Conservation (phyloP, 2,113 vertebrate genomes). For the Nesoenas mayeri region DNA sequence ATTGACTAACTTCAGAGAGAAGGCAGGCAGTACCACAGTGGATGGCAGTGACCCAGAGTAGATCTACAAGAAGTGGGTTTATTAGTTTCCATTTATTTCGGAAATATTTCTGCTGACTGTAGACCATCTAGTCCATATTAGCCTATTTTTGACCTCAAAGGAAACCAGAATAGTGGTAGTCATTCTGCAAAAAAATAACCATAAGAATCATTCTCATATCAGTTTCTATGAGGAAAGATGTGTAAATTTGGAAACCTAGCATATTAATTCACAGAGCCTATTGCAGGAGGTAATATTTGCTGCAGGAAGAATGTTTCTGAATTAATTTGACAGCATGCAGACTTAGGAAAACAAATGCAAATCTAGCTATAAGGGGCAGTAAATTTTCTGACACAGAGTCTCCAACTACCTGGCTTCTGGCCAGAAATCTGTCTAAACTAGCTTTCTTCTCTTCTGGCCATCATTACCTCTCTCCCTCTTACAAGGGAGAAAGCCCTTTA, state of each 20-base stretch:
- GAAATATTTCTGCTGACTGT: neutral
- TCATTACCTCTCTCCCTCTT: neutral
- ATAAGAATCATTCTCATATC: neutral
- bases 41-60: neutral
- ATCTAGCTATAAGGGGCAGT: neutral
- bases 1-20: neutral
- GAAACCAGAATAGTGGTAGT: neutral
- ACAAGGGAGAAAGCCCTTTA: neutral
- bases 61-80: neutral
- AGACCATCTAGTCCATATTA: neutral
- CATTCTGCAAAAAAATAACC: neutral
- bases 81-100: slow-evolving; percentile 20
- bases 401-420: neutral
- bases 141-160: neutral
- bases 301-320: neutral
- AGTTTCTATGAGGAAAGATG: neutral
- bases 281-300: neutral
- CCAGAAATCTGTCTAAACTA: neutral
- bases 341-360: slow-evolving; percentile 23
- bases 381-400: neutral
- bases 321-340: neutral
- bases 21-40: neutral
- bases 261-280: neutral
- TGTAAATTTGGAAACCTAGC: neutral
- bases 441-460: neutral